Base-by-base conservation (phyloP, 2,888 invertebrate genomes). In the Brachylomia viminalis region DNA sequence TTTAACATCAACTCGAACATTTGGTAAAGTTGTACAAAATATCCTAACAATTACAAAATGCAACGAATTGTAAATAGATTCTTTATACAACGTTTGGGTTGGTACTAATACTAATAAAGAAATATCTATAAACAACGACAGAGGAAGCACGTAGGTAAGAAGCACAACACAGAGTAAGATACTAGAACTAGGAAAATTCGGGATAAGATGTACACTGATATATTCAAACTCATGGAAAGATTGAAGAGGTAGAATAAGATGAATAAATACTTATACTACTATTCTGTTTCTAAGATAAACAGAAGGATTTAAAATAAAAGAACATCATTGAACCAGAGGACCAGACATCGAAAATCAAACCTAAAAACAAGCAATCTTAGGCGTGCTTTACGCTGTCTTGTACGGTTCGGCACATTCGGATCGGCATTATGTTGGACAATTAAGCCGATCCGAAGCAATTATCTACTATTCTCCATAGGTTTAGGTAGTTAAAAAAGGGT, bases 91-190 rank as follows among this genome's bases (percentile, higher is more conserved):
- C 11, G 11, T 75, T 70, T 67, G 66, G 38, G 72, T 83, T 72
- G 62, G 20, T 74, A 67, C 62, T 81, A 86, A 54, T 65, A 70
- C 72, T 79, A 81, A 58, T 75, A 79, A 87, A 85, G 64, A 79
- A 84, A 87, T 77, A n/a, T 67, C 70, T 86, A 85, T 77, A 73
- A 83, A 91, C 89, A 92, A 90, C 87, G 74, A 84, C 83, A 90
- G 77, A 92, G 95, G 95, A 95, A 95, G 95, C 95, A 94, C 95
- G 85, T 82, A 91, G 92, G 91, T 85, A 91, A 92, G 83, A 94
- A 95, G 95, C 95, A 96, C 95, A 95, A 95, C 95, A 94, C 95
- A 92, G 94, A 95, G 95, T 93, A 85, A 72, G 30, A 67, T 65
- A 64, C 80, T 89, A 89, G 59, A 49, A 33, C 84, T 85, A 87